These are phyloP conservation scores for Calycopis cecrops DNA, from an alignment of 1,140 invertebrate species.

Conservation along the genomic window DNA sequence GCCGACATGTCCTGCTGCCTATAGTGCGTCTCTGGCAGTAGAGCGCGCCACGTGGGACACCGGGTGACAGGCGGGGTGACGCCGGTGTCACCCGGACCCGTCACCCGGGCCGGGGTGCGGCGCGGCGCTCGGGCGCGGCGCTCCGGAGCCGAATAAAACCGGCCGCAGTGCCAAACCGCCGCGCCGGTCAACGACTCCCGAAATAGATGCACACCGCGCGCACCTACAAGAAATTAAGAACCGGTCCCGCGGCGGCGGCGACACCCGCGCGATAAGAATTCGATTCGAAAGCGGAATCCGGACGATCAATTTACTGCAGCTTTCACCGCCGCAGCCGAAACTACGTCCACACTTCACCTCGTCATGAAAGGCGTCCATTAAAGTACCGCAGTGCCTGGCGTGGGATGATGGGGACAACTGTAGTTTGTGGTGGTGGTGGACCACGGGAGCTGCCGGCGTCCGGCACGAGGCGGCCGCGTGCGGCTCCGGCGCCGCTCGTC, in stretches of 20 bases:
- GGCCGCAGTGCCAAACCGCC: conserved; percentile 54
- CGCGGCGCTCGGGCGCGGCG: conserved; percentile 36
- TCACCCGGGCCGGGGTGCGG: conserved; percentile 33
- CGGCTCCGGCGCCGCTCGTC: conserved; percentile 10
- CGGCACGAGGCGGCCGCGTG: conserved; percentile 19
- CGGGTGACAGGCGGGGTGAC: too few species aligned
- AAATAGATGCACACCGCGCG: conserved; percentile 65
- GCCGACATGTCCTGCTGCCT: conserved; percentile 34
- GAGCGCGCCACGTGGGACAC: conserved; percentile 32
- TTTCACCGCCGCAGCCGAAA: conserved; percentile 37
- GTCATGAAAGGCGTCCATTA: not conserved
- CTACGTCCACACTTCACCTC: conserved; percentile 7
- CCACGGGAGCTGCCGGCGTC: too few species aligned
- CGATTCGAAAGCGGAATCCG: conserved; percentile 64
- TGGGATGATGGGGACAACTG: too few species aligned
- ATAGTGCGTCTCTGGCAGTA: conserved; percentile 30
- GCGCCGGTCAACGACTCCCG: conserved; percentile 70
- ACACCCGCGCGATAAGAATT: conserved; percentile 55
- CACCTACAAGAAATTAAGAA: conserved; percentile 63
- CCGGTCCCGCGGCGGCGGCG: conserved; percentile 55
- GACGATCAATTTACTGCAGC: conserved; percentile 52
- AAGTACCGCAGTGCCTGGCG: too few species aligned
- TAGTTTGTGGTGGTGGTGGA: too few species aligned
- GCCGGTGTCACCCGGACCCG: too few species aligned
- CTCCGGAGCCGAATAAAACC: conserved; percentile 44